phyloP scores from a whole-genome alignment of 2,888 invertebrate genomes.

The Mimumesa dahlbomi region DNA sequence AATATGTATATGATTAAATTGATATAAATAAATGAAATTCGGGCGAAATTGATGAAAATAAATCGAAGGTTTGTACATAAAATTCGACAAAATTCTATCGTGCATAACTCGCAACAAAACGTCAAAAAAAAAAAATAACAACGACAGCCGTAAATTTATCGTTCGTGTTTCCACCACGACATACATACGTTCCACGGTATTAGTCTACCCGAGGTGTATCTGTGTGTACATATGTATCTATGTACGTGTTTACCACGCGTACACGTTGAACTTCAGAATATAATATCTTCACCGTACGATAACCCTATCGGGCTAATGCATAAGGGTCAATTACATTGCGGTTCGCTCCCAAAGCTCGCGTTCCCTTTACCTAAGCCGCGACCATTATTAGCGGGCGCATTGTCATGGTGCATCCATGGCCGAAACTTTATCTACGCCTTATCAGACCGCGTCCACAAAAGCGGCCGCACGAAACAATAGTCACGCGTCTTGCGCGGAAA shows the following conservation, averaged over 20 bases:
- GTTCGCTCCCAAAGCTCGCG: conserved; percentile 3
- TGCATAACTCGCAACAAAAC: too few species aligned
- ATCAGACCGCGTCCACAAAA: background rate
- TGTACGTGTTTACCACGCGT: background rate
- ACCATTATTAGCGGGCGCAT: conserved; percentile 17
- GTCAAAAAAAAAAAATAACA: too few species aligned
- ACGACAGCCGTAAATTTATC: too few species aligned
- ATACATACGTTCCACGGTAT: too few species aligned
- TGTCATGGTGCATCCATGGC: conserved; percentile 17
- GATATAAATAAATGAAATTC: too few species aligned
- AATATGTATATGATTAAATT: too few species aligned
- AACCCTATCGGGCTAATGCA: conserved; percentile 18
- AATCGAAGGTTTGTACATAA: too few species aligned
- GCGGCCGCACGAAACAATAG: conserved; percentile 13
- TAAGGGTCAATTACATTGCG: conserved; percentile 18
- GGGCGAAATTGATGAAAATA: too few species aligned
- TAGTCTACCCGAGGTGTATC: too few species aligned
- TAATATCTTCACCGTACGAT: background rate
- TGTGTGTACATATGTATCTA: too few species aligned
- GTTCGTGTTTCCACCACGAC: too few species aligned
- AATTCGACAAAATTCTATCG: too few species aligned
- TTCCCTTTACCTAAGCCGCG: conserved; percentile 12
- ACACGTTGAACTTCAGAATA: background rate
- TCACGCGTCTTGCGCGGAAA: background rate
- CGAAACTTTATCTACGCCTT: conserved; percentile 33